Percentiles rank a stretch among this genome's conserved stretches.
phyloP scores from a whole-genome alignment of 2,797 vertebrate genomes.

The Danionella dracula region DNA sequence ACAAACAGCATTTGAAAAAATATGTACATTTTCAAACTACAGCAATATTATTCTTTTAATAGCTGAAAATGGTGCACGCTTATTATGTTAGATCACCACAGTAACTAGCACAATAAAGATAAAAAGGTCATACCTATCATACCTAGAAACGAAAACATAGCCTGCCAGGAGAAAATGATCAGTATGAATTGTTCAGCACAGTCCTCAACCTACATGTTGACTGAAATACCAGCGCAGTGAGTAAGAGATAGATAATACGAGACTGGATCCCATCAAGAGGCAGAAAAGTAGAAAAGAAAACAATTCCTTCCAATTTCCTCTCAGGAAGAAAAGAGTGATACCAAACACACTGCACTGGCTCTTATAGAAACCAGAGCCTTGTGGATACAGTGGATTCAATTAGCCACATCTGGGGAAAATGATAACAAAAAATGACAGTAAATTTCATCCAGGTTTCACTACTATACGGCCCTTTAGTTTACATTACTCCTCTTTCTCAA shows the following conservation, averaged over 20 bases:
- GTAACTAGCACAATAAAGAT: neutral
- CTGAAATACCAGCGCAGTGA: constrained; percentile 10
- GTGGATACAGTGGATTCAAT: neutral
- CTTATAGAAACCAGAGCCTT: constrained; percentile 15
- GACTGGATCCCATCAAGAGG: constrained; percentile 2
- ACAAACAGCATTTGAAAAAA: too few species aligned
- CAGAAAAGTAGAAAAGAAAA: neutral
- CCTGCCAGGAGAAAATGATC: neutral
- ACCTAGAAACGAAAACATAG: neutral
- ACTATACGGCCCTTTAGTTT: neutral
- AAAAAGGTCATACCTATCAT: constrained; percentile 15
- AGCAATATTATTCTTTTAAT: too few species aligned
- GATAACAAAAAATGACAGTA: neutral
- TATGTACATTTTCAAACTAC: too few species aligned
- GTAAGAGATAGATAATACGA: constrained; percentile 4
- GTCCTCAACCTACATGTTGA: neutral
- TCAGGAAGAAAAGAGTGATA: constrained; percentile 25
- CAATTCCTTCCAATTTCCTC: constrained; percentile 20
- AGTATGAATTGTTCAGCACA: neutral
- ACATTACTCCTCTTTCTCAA: constrained; percentile 27
- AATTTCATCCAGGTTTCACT: neutral
- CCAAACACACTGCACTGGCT: neutral
- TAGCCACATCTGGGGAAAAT: constrained; percentile 1
- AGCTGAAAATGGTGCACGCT: neutral
- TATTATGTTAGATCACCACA: neutral